phyloP scores from a whole-genome alignment of 2,797 vertebrate species.

The Sylvia borin region DNA sequence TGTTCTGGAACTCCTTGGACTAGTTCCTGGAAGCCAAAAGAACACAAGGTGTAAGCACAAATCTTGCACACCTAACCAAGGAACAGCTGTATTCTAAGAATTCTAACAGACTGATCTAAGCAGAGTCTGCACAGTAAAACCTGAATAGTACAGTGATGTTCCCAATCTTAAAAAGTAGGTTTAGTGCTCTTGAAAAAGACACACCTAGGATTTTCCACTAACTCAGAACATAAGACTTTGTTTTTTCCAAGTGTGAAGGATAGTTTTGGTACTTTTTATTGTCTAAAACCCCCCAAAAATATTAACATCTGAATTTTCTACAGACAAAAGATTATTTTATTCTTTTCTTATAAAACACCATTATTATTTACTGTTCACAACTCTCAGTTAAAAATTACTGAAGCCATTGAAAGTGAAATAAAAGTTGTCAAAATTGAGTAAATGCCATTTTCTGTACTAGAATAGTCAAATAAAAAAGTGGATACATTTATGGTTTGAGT shows the following conservation, averaged over 20 bases:
- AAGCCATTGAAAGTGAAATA: background rate
- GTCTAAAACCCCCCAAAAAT: background rate
- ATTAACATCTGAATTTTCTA: background rate
- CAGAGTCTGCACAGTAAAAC: background rate
- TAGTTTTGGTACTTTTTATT: background rate
- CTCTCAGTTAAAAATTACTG: background rate
- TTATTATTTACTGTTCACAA: background rate
- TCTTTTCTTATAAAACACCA: background rate
- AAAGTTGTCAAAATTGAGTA: background rate
- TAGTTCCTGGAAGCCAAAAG: constrained; percentile 56
- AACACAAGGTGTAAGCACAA: background rate
- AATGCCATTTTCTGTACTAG: background rate
- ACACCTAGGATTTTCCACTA: background rate
- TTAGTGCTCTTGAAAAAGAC: background rate
- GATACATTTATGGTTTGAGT: background rate
- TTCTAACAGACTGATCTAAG: background rate
- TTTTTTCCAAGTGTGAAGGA: background rate
- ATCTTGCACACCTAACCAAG: background rate
- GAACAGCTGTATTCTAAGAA: background rate
- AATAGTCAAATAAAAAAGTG: background rate
- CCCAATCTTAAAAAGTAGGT: background rate
- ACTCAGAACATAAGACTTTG: background rate
- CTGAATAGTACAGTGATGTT: background rate
- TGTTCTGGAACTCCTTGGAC: constrained; percentile 33
- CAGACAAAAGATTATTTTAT: background rate